Conservation (phyloP, 2,888 invertebrate species). For the Mythimna impura region DNA sequence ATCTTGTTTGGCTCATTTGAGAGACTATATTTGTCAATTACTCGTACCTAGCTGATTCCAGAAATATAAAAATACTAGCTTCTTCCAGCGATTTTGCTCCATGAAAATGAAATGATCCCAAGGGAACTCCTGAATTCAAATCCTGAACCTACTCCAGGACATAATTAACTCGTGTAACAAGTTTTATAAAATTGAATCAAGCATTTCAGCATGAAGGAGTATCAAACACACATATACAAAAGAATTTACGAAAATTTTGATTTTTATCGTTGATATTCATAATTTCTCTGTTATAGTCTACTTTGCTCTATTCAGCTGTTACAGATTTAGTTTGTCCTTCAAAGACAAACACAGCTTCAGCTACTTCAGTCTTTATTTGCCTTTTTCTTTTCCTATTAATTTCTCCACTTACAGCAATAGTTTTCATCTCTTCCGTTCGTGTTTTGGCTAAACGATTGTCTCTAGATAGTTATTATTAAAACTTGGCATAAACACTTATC, state of each 20-base stretch:
- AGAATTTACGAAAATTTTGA: neutral
- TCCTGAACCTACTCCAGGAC: too few species aligned
- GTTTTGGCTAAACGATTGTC: conserved; percentile 38
- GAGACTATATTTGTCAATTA: conserved; percentile 29
- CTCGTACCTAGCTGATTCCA: conserved; percentile 14
- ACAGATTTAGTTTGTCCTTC: neutral
- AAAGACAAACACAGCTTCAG: neutral
- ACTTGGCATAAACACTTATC: conserved; percentile 53
- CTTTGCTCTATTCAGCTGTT: neutral
- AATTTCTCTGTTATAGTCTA: neutral
- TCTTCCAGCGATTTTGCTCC: too few species aligned
- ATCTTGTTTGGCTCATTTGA: conserved; percentile 41
- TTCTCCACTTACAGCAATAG: neutral
- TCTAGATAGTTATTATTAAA: conserved; percentile 49
- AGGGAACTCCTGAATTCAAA: too few species aligned
- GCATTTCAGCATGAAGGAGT: too few species aligned
- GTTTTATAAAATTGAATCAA: too few species aligned
- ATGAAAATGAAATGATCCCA: too few species aligned
- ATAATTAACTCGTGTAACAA: too few species aligned
- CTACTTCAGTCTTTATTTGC: too few species aligned
- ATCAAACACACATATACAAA: too few species aligned
- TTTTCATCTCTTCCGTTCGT: conserved; percentile 1
- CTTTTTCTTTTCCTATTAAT: neutral
- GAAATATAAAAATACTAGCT: conserved; percentile 20
- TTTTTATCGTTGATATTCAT: neutral